Evolutionary conservation across 2,797 vertebrate genomes (phyloP).

Genomic region (Mormyrops boulengeri): DNA sequence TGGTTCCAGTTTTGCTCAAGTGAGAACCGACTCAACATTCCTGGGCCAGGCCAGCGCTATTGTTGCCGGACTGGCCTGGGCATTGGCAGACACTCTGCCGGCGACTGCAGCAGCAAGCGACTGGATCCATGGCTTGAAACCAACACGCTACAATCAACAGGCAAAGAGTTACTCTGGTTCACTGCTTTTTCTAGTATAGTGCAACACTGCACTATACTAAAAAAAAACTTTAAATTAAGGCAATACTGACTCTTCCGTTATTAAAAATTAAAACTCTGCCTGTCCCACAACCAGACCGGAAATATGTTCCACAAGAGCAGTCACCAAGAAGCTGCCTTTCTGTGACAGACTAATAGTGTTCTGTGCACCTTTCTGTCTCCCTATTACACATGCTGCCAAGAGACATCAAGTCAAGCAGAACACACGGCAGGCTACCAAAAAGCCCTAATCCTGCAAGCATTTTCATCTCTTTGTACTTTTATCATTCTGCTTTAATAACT

Average conservation of each 20-base stretch:
- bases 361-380: background rate
- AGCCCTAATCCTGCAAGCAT: background rate
- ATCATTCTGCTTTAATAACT: background rate
- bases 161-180: background rate
- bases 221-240: background rate
- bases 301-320: background rate
- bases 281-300: background rate
- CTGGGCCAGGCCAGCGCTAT: constrained; percentile 29
- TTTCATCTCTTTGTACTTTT: background rate
- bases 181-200: background rate
- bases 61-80: constrained; percentile 40
- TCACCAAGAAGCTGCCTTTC: background rate
- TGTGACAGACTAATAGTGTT: background rate
- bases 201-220: background rate
- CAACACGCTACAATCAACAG: background rate
- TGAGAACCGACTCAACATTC: constrained; percentile 60
- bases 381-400: background rate
- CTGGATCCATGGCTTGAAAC: constrained; percentile 42
- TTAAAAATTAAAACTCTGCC: background rate
- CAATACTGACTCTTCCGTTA: background rate
- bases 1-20: constrained; percentile 46
- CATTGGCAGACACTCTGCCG: constrained; percentile 42
- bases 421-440: background rate
- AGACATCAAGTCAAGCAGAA: background rate
- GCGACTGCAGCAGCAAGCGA: constrained; percentile 29